Evolutionary conservation across 2,888 invertebrate species (phyloP).

Genomic region (Polylopha cassiicola): DNA sequence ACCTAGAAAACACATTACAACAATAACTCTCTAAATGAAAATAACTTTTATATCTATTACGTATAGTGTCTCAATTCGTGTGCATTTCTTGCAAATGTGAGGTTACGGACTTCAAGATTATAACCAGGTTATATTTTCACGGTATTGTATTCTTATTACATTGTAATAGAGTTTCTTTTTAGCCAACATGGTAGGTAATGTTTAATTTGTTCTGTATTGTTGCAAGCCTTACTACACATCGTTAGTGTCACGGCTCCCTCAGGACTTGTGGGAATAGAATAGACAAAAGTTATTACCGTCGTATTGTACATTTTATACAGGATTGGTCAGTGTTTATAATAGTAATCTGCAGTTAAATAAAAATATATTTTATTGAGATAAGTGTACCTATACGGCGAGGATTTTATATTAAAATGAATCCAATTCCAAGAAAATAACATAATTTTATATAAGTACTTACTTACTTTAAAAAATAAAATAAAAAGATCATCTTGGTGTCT

Average conservation of each 20-base stretch:
- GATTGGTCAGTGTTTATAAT: slow-evolving; percentile 4
- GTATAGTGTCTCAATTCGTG: slow-evolving; percentile 5
- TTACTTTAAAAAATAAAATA: too few species aligned
- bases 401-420: too few species aligned
- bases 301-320: neutral
- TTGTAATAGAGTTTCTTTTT: slow-evolving; percentile 1
- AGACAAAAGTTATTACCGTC: slow-evolving; percentile 14
- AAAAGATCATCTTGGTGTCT: too few species aligned
- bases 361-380: too few species aligned
- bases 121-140: neutral
- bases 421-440: too few species aligned
- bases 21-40: neutral
- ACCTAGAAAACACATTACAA: slow-evolving; percentile 5
- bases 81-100: slow-evolving; percentile 2
- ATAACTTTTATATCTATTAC: neutral
- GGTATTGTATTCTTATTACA: neutral
- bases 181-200: neutral
- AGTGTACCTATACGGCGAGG: too few species aligned
- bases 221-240: slow-evolving; percentile 12
- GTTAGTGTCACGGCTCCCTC: slow-evolving; percentile 21
- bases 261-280: slow-evolving; percentile 17
- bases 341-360: too few species aligned
- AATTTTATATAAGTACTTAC: too few species aligned
- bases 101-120: slow-evolving; percentile 7
- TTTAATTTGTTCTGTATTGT: slow-evolving; percentile 4